phyloP scores from a whole-genome alignment of 2,797 vertebrate genomes.

The Peromyscus aztecus region DNA sequence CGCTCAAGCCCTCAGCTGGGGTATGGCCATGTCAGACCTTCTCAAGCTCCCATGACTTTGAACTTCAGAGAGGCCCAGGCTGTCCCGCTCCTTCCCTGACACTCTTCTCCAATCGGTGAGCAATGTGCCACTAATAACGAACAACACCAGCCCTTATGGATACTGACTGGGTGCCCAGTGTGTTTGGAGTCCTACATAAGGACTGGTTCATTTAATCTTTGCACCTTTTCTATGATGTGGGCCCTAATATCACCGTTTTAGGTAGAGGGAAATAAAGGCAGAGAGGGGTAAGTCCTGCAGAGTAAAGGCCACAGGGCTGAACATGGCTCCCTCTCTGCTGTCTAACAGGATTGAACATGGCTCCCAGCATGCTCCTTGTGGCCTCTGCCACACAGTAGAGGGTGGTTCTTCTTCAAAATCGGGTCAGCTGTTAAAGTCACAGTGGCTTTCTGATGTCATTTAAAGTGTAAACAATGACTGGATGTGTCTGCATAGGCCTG shows the following conservation, averaged over 20 bases:
- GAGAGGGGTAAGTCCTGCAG: not conserved
- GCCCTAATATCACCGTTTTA: not conserved
- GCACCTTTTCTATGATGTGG: not conserved
- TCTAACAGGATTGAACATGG: not conserved
- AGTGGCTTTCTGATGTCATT: not conserved
- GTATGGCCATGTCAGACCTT: not conserved
- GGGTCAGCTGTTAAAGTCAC: not conserved
- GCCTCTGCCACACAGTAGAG: not conserved
- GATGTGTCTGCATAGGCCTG: not conserved
- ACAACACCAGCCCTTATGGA: not conserved
- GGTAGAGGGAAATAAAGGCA: constrained; percentile 3
- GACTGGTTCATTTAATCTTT: not conserved
- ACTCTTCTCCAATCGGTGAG: not conserved
- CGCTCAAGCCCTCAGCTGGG: not conserved
- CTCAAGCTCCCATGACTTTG: not conserved
- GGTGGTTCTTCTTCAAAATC: not conserved
- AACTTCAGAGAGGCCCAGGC: not conserved
- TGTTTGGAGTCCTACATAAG: not conserved
- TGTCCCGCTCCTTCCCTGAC: not conserved
- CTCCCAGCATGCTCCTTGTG: not conserved
- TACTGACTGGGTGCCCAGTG: not conserved
- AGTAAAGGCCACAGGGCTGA: not conserved
- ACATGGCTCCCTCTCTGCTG: not conserved
- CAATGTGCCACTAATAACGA: not conserved
- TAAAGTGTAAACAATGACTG: not conserved